Percentiles rank a stretch among this genome's conserved stretches.
phyloP scores from a whole-genome alignment of 1,140 invertebrate species.

The Lepidurus apus region DNA sequence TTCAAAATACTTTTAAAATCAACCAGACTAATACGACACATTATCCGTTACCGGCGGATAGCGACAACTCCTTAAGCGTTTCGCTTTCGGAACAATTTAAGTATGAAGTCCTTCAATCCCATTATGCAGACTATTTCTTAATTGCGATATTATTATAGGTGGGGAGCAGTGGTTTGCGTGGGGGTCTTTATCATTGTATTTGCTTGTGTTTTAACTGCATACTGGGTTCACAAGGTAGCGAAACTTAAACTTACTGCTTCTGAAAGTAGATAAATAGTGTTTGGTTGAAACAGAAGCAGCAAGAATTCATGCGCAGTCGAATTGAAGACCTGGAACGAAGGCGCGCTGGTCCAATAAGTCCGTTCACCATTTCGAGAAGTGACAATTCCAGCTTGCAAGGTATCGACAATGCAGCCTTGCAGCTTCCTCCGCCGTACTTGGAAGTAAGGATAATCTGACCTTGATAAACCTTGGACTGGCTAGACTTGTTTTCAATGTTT shows the following conservation, averaged over 20 bases:
- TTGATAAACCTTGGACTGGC: neutral
- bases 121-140: neutral
- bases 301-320: neutral
- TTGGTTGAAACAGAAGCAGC: neutral
- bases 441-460: neutral
- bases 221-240: neutral
- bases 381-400: neutral
- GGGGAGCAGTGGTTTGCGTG: neutral
- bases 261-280: neutral
- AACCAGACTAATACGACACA: neutral
- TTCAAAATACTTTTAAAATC: neutral
- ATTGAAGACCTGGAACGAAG: constrained; percentile 5
- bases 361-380: neutral
- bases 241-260: neutral
- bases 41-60: neutral
- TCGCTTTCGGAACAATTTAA: neutral
- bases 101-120: neutral
- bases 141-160: neutral
- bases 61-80: neutral
- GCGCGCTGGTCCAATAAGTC: neutral
- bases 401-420: neutral
- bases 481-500: neutral
- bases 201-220: neutral
- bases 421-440: neutral
- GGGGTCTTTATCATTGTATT: constrained; percentile 1